Percentiles rank a stretch among this genome's conserved stretches.
Conservation (phyloP, 2,113 vertebrate genomes). For the Pteronura brasiliensis region DNA sequence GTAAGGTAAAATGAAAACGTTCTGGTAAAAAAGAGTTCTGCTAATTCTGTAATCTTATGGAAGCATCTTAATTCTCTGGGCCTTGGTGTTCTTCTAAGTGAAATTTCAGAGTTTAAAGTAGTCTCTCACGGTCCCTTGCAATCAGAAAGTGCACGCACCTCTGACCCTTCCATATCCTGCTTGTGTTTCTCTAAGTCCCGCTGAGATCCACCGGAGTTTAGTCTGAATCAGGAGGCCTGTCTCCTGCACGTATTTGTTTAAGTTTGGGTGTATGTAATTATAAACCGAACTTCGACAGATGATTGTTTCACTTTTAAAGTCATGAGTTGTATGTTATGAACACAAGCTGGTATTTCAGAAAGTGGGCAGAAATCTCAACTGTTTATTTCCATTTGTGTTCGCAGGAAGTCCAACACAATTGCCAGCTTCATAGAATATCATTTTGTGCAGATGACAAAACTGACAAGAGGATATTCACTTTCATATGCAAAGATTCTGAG, state of each 20-base stretch:
- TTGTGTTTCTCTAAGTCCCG: not conserved
- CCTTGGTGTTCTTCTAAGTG: not conserved
- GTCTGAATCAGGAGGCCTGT: not conserved
- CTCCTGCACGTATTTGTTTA: conserved; percentile 6
- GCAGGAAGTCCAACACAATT: conserved; percentile 97
- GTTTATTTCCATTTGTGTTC: conserved; percentile 60
- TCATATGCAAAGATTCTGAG: conserved; percentile 99
- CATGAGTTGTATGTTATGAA: not conserved
- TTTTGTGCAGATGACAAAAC: conserved; percentile 99
- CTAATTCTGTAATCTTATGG: not conserved
- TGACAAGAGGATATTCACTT: conserved; percentile 99
- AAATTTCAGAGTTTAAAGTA: not conserved
- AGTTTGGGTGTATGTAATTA: not conserved
- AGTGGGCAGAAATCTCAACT: not conserved
- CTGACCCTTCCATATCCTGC: not conserved
- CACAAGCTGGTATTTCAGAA: conserved; percentile 10
- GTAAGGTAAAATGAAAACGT: not conserved
- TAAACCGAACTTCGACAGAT: not conserved
- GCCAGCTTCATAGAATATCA: conserved; percentile 97
- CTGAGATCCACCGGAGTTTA: not conserved
- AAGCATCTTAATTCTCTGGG: not conserved
- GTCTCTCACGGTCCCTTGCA: not conserved
- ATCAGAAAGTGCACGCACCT: not conserved
- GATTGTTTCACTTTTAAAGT: not conserved
- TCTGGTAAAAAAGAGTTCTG: not conserved